These are phyloP conservation scores for Athripsodes cinereus DNA, from an alignment of 2,888 invertebrate species.

Conservation along the genomic window DNA sequence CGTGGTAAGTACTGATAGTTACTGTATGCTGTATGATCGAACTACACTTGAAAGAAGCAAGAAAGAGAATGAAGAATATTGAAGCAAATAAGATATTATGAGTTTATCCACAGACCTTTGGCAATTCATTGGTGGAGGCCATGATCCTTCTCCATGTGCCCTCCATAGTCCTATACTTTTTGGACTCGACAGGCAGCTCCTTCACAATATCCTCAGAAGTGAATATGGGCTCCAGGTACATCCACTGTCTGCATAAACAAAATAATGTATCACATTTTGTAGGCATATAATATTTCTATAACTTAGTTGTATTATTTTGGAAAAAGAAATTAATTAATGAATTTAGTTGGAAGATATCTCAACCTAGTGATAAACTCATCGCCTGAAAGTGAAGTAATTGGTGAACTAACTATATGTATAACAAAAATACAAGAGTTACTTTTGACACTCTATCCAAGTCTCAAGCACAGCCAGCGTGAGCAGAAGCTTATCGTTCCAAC, in stretches of 20 bases:
- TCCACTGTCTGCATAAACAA: constrained; percentile 58
- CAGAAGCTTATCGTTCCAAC: constrained; percentile 66
- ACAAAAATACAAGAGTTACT: constrained; percentile 37
- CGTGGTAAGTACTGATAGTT: no score
- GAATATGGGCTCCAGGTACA: constrained; percentile 80
- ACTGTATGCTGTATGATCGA: no score
- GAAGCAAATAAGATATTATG: no score
- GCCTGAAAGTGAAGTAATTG: background rate
- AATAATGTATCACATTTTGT: no score
- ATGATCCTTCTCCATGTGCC: constrained; percentile 74
- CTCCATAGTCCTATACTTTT: constrained; percentile 74
- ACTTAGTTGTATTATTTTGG: no score
- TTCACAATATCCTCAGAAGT: constrained; percentile 73
- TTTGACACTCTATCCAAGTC: constrained; percentile 69
- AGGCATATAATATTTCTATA: no score
- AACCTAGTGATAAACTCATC: background rate
- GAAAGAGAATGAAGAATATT: no score
- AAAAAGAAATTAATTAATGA: background rate
- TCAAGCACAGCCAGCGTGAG: constrained; percentile 58
- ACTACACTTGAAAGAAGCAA: no score
- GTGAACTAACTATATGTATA: background rate
- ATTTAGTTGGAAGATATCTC: background rate
- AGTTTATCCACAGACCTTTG: constrained; percentile 62
- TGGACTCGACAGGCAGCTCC: constrained; percentile 71
- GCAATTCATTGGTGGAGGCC: constrained; percentile 61